Conservation (phyloP, 2,888 invertebrate species). For the Polietes domitor region DNA sequence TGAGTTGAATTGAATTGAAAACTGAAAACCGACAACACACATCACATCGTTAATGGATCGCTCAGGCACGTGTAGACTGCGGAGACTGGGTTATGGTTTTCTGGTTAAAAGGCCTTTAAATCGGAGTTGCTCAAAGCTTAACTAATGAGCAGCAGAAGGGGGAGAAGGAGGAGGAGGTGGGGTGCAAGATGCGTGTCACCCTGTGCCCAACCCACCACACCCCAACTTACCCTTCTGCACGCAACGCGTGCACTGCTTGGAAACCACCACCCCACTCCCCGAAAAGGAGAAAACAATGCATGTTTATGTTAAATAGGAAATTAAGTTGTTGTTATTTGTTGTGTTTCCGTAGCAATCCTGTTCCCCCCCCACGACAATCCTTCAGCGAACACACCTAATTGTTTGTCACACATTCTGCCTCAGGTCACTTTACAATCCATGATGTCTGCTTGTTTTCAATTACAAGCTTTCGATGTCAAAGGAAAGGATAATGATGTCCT, state of each 20-base stretch:
- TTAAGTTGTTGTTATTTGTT: slow-evolving; percentile 9
- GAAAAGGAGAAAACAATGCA: neutral
- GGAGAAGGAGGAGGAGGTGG: too few species aligned
- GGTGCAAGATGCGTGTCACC: too few species aligned
- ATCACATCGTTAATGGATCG: too few species aligned
- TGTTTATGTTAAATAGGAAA: slow-evolving; percentile 17
- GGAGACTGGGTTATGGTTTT: too few species aligned
- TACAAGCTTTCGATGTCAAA: neutral
- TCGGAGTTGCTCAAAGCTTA: too few species aligned
- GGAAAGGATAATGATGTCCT: neutral
- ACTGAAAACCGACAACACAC: too few species aligned
- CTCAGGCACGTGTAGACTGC: too few species aligned
- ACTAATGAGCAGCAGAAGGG: too few species aligned
- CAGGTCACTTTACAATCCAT: neutral
- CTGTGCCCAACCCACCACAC: neutral
- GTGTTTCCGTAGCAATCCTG: neutral
- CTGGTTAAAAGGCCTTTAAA: too few species aligned
- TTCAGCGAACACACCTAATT: neutral
- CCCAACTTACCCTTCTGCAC: neutral
- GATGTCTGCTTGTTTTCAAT: neutral
- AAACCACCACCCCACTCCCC: neutral
- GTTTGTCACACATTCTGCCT: slow-evolving; percentile 9
- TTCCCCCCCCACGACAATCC: neutral
- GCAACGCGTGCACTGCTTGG: neutral
- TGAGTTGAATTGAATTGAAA: too few species aligned